Evolutionary conservation across 2,888 invertebrate species (phyloP), one percentile per base, ranked within the genome.

Genomic region (Himalopsyche anomala): DNA sequence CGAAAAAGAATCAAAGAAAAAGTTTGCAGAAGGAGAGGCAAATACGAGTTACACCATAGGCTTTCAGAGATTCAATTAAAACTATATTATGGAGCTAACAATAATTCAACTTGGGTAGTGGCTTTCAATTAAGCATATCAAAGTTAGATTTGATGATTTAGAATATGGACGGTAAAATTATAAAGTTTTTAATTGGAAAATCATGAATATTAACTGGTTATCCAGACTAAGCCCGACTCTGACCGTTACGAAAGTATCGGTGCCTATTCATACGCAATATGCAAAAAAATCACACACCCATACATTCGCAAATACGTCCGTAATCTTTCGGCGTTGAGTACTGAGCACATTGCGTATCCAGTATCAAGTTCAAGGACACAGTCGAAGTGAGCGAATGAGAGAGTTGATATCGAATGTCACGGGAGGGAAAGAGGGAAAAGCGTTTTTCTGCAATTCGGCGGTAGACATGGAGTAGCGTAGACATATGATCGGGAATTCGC

Each of bases 291-390:
- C 82, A 56, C 85, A 85, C 82, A 82, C 85, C 55, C 42, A 81
- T 82, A 85, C 81, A 82, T 74, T 38, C 15, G 74, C 74, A 45
- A 42, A 42, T 19, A n/a, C 45, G 80, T 19, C 80, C 80, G 80
- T 80, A 80, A 80, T 38, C 62, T 74, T 81, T 80, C 4, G 40
- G 81, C 15, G 55, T 62, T 51, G 56, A 36, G 84, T 83, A 85
- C 82, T 40, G 85, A 45, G 85, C 74, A 85, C 87, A 87, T 45
- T 85, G 83, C 88, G 85, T 85, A 85, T 88, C 82, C 85, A 88
- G 86, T 88, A 86, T 83, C 88, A 88, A 88, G 88, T 88, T 88
- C 88, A 88, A 88, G 88, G 88, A 83, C 87, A 85, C 85, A 69
- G 80, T 80, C 82, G 85, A 85, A 85, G 86, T 86, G 82, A 81